Conservation (phyloP, 2,888 invertebrate species). For the Leucoma salicis region DNA sequence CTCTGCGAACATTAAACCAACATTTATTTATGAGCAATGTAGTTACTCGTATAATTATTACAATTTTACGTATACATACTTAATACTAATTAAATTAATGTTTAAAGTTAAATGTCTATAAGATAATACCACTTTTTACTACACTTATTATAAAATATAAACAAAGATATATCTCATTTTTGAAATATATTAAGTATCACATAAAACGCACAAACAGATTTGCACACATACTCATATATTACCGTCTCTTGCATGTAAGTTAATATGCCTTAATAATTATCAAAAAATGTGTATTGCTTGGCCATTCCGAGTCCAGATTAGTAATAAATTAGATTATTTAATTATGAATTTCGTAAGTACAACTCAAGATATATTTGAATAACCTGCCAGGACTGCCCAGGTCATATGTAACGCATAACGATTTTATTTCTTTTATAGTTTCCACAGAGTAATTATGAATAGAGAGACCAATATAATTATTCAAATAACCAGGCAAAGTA, state of each 20-base stretch:
- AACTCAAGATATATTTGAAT: slow-evolving; percentile 74
- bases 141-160: too few relatives aligned
- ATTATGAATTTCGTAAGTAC: slow-evolving; percentile 78
- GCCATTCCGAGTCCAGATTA: slow-evolving; percentile 35
- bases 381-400: slow-evolving; percentile 67
- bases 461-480: not conserved
- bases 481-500: too few relatives aligned
- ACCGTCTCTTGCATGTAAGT: slow-evolving; percentile 49
- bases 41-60: too few relatives aligned
- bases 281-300: slow-evolving; percentile 62
- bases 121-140: too few relatives aligned
- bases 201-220: not conserved
- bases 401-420: slow-evolving; percentile 73
- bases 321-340: slow-evolving; percentile 76
- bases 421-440: slow-evolving; percentile 75
- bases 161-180: too few relatives aligned
- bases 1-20: too few relatives aligned
- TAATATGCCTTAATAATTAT: slow-evolving; percentile 60
- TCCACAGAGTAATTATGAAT: slow-evolving; percentile 44
- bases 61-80: too few relatives aligned
- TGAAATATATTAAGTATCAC: not conserved
- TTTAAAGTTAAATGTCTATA: too few relatives aligned
- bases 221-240: slow-evolving; percentile 16
- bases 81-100: too few relatives aligned
- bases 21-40: too few relatives aligned